phyloP scores from a whole-genome alignment of 2,888 invertebrate genomes.

The Caenorhabditis afra region DNA sequence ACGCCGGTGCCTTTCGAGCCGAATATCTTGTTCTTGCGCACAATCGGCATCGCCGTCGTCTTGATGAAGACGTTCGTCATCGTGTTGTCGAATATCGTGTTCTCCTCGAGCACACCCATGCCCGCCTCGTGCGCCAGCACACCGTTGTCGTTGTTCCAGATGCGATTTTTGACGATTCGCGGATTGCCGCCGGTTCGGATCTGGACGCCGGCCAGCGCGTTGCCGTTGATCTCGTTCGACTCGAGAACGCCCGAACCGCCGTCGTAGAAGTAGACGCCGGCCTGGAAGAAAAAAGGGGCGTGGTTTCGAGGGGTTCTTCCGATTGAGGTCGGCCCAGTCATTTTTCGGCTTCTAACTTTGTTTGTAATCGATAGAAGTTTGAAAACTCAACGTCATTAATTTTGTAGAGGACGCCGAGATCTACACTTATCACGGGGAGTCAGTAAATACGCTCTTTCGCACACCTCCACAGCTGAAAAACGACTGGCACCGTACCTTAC shows the following conservation, averaged over 20 bases:
- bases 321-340: too few relatives aligned
- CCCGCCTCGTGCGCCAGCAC: constrained; percentile 98
- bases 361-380: too few relatives aligned
- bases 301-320: too few relatives aligned
- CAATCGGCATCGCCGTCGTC: constrained; percentile 97
- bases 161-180: constrained; percentile 96
- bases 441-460: too few relatives aligned
- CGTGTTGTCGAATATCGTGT: constrained; percentile 97
- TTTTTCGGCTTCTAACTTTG: too few relatives aligned
- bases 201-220: constrained; percentile 98
- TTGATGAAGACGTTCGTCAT: constrained; percentile 99
- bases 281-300: constrained; percentile 82
- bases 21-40: constrained; percentile 83
- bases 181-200: constrained; percentile 98
- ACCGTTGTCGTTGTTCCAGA: constrained; percentile 99
- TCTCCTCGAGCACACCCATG: constrained; percentile 92
- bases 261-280: constrained; percentile 98
- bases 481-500: too few relatives aligned
- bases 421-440: too few relatives aligned
- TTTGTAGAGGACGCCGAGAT: too few relatives aligned
- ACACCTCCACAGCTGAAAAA: too few relatives aligned
- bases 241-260: constrained; percentile 98
- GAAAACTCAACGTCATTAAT: too few relatives aligned
- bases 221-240: constrained; percentile 99
- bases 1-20: constrained; percentile 84